Evolutionary conservation across 2,113 vertebrate species (phyloP).

Genomic region (Pampusana beccarii): DNA sequence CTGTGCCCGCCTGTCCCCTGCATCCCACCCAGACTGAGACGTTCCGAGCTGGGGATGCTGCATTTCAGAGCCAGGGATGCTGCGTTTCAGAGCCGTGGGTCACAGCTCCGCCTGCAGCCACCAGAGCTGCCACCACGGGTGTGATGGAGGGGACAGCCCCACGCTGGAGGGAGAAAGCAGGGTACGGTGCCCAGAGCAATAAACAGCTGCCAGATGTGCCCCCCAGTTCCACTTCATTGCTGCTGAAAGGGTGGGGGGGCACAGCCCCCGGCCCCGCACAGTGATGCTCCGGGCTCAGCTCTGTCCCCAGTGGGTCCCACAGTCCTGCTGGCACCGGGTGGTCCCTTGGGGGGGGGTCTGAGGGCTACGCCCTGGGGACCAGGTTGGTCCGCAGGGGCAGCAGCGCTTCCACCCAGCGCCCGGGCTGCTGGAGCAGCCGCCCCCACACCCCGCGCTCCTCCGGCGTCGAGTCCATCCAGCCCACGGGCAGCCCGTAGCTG

Average conservation of each 20-base stretch:
- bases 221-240: not conserved
- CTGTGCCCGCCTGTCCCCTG: too few species aligned
- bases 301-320: not conserved
- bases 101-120: too few species aligned
- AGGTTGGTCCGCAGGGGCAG: constrained; percentile 89
- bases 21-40: too few species aligned
- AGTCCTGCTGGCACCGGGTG: not conserved
- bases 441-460: constrained; percentile 86
- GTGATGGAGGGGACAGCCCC: not conserved
- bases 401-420: constrained; percentile 85
- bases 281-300: not conserved
- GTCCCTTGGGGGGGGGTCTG: not conserved
- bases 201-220: not conserved
- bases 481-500: constrained; percentile 88
- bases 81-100: too few species aligned
- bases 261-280: not conserved
- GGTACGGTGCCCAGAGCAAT: not conserved
- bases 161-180: not conserved
- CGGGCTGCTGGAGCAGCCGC: constrained; percentile 81
- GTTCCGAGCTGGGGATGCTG: too few species aligned
- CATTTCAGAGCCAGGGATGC: too few species aligned
- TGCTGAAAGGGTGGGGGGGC: not conserved
- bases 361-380: constrained; percentile 60
- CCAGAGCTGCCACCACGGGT: too few species aligned
- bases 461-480: constrained; percentile 95